These are phyloP conservation scores for Drosophila barbarae DNA, from an alignment of 2,888 invertebrate genomes.

Conservation along the genomic window DNA sequence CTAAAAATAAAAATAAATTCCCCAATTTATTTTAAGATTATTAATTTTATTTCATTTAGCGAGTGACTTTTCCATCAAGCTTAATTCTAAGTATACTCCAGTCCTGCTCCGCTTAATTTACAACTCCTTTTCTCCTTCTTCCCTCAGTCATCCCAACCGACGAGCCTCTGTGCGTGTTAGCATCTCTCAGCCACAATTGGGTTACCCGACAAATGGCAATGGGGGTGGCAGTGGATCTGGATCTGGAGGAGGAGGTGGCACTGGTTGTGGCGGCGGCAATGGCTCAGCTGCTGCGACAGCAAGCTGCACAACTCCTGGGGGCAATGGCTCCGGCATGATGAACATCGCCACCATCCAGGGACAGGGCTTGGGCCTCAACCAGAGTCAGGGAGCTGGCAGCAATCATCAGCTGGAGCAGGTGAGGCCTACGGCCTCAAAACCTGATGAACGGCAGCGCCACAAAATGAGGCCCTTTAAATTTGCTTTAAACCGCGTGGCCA, in stretches of 20 bases:
- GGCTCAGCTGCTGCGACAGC: slow-evolving; percentile 52
- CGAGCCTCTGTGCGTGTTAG: slow-evolving; percentile 74
- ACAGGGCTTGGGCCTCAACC: slow-evolving; percentile 21
- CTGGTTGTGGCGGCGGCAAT: slow-evolving; percentile 4
- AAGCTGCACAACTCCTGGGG: slow-evolving; percentile 73
- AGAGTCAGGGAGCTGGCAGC: slow-evolving; percentile 22
- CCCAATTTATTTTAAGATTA: too few relatives aligned
- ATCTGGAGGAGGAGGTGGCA: slow-evolving; percentile 31
- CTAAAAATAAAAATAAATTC: too few relatives aligned
- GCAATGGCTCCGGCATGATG: slow-evolving; percentile 60
- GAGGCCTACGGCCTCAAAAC: slow-evolving; percentile 83
- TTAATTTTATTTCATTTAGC: background rate
- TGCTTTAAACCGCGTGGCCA: slow-evolving; percentile 83
- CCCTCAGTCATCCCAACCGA: slow-evolving; percentile 73
- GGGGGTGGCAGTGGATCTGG: slow-evolving; percentile 44
- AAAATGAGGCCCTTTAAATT: slow-evolving; percentile 83
- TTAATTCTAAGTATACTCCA: background rate
- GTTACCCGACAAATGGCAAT: slow-evolving; percentile 82
- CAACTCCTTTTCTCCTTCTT: slow-evolving; percentile 1
- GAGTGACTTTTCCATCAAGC: background rate
- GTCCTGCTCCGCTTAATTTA: background rate
- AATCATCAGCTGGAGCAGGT: slow-evolving; percentile 60
- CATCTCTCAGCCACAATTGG: slow-evolving; percentile 77
- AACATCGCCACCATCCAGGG: slow-evolving; percentile 57
- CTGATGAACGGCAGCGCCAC: slow-evolving; percentile 83